Conservation (phyloP, 30 jellyfish, hydroid and myxozoan genomes). For the Pelagia noctiluca region DNA sequence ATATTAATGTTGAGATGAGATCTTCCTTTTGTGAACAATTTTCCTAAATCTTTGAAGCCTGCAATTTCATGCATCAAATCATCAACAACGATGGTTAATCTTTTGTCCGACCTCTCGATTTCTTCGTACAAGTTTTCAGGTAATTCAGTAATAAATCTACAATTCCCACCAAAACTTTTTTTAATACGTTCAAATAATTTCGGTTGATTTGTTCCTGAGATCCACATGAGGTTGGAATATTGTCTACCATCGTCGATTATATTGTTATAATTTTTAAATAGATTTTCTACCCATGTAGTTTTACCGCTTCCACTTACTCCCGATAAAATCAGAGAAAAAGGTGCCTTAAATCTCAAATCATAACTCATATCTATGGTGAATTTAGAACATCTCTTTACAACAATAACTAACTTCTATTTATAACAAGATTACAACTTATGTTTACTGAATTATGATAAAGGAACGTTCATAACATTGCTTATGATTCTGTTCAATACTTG, state of each 20-base stretch:
- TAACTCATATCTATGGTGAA: too few relatives aligned
- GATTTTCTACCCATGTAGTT: constrained; percentile 48
- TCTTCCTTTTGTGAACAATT: constrained; percentile 49
- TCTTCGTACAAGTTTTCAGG: constrained; percentile 25
- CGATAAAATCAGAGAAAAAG: too few relatives aligned
- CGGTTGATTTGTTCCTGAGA: constrained; percentile 38
- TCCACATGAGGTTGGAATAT: constrained; percentile 24
- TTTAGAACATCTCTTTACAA: background rate
- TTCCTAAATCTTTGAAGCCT: background rate
- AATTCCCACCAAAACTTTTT: constrained; percentile 1
- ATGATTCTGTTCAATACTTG: background rate
- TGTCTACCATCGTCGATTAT: constrained; percentile 1
- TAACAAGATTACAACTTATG: background rate
- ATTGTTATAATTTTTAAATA: background rate
- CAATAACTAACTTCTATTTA: background rate
- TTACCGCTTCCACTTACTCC: too few relatives aligned
- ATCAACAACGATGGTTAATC: constrained; percentile 12
- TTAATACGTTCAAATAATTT: constrained; percentile 23
- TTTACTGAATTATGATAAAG: too few relatives aligned
- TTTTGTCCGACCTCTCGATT: background rate
- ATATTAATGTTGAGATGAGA: constrained; percentile 17
- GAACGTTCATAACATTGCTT: background rate
- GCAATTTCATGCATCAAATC: constrained; percentile 47
- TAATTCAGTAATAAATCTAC: constrained; percentile 12
- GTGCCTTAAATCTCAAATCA: too few relatives aligned